These are phyloP conservation scores for Cryptotermes secundus DNA, from an alignment of 1,140 invertebrate species.

Conservation along the genomic window DNA sequence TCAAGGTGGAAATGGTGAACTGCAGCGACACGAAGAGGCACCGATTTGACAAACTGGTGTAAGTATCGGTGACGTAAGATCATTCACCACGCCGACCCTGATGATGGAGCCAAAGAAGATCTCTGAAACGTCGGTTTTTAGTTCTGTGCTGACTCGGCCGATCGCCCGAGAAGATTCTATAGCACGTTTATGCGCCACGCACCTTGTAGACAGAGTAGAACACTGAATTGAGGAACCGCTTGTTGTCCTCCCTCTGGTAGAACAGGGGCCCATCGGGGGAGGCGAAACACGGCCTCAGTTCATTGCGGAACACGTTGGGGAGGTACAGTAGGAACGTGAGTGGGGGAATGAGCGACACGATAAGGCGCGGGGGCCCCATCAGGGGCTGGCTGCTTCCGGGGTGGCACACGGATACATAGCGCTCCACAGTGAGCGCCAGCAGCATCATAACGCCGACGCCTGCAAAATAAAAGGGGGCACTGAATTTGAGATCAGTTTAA, in stretches of 20 bases:
- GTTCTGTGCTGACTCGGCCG: too few relatives aligned
- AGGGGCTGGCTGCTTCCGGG: constrained; percentile 63
- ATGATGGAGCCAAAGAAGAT: too few relatives aligned
- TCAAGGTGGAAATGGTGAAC: too few relatives aligned
- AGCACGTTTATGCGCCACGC: too few relatives aligned
- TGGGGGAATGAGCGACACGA: constrained; percentile 61
- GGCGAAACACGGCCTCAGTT: constrained; percentile 58
- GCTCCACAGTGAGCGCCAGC: constrained; percentile 73
- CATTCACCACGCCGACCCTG: too few relatives aligned
- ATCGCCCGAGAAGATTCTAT: too few relatives aligned
- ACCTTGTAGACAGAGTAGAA: constrained; percentile 53
- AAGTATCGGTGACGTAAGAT: too few relatives aligned
- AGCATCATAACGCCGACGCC: constrained; percentile 77
- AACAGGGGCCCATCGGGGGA: constrained; percentile 51
- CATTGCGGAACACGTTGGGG: constrained; percentile 62
- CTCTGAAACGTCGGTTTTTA: too few relatives aligned
- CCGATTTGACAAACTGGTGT: too few relatives aligned
- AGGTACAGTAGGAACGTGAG: constrained; percentile 64
- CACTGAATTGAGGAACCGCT: constrained; percentile 52
- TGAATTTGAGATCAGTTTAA: too few relatives aligned
- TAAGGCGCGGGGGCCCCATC: constrained; percentile 59
- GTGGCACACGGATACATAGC: constrained; percentile 80
- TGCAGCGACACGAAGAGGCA: too few relatives aligned
- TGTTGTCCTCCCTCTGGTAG: constrained; percentile 60
- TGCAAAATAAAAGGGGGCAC: too few relatives aligned